These are phyloP conservation scores for Macquaria australasica DNA, from an alignment of 2,113 vertebrate species.

Conservation along the genomic window DNA sequence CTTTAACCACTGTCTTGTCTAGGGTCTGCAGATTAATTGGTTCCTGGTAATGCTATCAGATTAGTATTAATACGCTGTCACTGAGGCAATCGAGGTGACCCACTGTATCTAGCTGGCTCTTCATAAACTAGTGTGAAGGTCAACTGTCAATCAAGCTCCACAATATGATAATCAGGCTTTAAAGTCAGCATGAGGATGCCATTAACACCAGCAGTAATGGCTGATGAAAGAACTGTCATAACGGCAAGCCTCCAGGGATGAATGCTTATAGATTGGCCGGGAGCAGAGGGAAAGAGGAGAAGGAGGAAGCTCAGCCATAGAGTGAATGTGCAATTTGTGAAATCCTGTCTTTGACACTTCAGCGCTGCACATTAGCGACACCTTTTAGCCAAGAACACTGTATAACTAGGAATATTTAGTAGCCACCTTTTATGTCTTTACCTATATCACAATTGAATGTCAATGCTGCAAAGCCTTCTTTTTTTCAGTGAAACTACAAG, in stretches of 20 bases:
- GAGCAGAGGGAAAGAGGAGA: conserved; percentile 29
- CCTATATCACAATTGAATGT: not conserved
- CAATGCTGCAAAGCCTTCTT: conserved; percentile 2
- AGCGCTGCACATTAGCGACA: conserved; percentile 25
- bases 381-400: conserved; percentile 5
- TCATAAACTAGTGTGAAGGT: conserved; percentile 83
- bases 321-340: conserved; percentile 31
- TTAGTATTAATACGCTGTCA: conserved; percentile 84
- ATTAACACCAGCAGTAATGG: conserved; percentile 74
- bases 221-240: conserved; percentile 74
- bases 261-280: conserved; percentile 50
- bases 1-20: conserved; percentile 68
- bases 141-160: conserved; percentile 84
- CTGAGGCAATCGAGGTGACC: conserved; percentile 71
- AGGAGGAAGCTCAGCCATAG: conserved; percentile 13
- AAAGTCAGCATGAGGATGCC: conserved; percentile 71
- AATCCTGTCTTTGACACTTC: conserved; percentile 38
- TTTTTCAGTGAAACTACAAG: conserved; percentile 9
- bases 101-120: conserved; percentile 60
- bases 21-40: conserved; percentile 78
- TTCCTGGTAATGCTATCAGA: conserved; percentile 83
- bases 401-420: conserved; percentile 7
- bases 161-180: conserved; percentile 81
- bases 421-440: not conserved
- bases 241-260: conserved; percentile 52